Conservation (phyloP, 2,888 invertebrate species). For the Hypercompe scribonia region DNA sequence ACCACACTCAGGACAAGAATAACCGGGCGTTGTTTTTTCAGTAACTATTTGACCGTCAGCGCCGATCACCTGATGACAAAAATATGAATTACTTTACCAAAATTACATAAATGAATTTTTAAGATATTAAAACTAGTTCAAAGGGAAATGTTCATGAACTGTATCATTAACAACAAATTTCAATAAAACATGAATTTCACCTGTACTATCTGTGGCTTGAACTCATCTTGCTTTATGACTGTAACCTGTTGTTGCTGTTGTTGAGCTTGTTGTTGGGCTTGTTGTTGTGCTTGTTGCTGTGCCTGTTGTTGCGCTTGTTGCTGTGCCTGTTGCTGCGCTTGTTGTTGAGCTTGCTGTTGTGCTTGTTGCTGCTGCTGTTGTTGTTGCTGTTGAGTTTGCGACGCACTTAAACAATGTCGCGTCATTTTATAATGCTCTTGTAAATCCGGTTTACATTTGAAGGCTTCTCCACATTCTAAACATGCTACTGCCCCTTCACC, state of each 20-base stretch:
- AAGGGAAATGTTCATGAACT: no score
- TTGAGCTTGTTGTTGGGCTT: conserved; percentile 70
- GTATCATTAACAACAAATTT: no score
- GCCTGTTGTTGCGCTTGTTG: conserved; percentile 74
- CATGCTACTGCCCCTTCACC: conserved; percentile 92
- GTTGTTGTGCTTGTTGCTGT: conserved; percentile 73
- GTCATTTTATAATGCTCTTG: conserved; percentile 89
- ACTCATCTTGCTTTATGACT: conserved; percentile 84
- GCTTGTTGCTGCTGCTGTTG: conserved; percentile 74
- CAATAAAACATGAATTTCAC: conserved; percentile 57
- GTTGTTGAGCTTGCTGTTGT: conserved; percentile 64
- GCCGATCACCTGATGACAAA: conserved; percentile 74
- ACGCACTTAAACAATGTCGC: conserved; percentile 74
- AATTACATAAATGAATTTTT: no score
- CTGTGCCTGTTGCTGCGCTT: conserved; percentile 61
- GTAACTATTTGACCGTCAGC: conserved; percentile 78
- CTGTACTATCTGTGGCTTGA: conserved; percentile 85
- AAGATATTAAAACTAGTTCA: no score
- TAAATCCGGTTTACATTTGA: conserved; percentile 90
- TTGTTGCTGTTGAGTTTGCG: conserved; percentile 71
- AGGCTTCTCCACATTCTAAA: conserved; percentile 92
- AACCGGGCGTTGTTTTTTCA: conserved; percentile 77
- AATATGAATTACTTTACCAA: no score
- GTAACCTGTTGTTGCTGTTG: conserved; percentile 76
- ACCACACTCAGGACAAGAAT: conserved; percentile 82